Base-by-base conservation (phyloP, 2,888 invertebrate species). In the Oligia latruncula region DNA sequence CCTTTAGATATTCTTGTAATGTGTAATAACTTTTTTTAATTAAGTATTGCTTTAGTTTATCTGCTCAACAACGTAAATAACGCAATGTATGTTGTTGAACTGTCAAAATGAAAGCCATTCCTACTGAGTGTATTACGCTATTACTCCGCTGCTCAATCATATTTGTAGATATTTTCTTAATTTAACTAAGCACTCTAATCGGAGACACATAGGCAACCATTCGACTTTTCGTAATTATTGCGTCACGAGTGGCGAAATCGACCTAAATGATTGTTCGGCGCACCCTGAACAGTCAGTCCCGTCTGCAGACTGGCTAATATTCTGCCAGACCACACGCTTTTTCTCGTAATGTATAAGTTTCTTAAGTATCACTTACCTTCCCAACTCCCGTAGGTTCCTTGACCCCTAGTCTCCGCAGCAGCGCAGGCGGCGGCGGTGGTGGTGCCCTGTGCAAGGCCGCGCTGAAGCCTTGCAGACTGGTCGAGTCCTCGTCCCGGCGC, bases 371-470 rank as follows among this genome's bases (percentile, higher is more conserved):
- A 87, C 97, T 95, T 94, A 98, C 98, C 98, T 98, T 98, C 85
- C 98, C 98, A 87, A 98, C 98, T 11, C 98, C 98, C 17, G 98
- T 98, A 84, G 98, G 97, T 94, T 98, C 98, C 90, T 98, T 98
- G 75, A 98, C 98, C 64, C 98, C 98, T 75, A 98, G 97, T 87
- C 98, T 95, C 77, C 98, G 96, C 40, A 98, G 97, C 75, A 99
- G 96, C 17, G 98, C 98, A 0, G 98, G 98, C 1, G 99, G 98
- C 0, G 98, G 98, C 0, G 98, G 98, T 0, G 98, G 98, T 3
- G 98, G 98, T 11, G 97, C 97, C 75, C 98, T 97, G 90, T 98
- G 98, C 68, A 99, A 94, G 43, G 98, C 97, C 0, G 98, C 98
- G 86, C 98, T 97, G 96, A 98, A 98, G 73, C 98, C 98, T 83